Conservation (phyloP, 2,888 invertebrate species). For the Aphidius colemani region DNA sequence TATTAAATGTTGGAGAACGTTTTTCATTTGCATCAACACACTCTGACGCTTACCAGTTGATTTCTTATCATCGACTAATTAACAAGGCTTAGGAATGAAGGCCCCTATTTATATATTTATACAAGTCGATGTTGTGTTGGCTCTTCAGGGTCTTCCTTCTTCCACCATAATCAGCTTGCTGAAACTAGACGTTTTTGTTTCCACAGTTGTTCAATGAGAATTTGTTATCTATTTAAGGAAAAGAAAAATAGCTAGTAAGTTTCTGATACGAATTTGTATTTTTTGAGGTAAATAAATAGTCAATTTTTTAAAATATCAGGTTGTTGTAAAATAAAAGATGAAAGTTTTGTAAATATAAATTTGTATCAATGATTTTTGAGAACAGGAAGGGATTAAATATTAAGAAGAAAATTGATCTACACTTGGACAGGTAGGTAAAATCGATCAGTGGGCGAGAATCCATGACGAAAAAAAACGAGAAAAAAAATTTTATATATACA, state of each 20-base stretch:
- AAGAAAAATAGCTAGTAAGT: too few relatives aligned
- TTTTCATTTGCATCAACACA: constrained; percentile 9
- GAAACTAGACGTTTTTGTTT: constrained; percentile 34
- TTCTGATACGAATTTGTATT: too few relatives aligned
- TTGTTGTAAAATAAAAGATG: too few relatives aligned
- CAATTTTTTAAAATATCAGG: too few relatives aligned
- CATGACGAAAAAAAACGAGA: constrained; percentile 2
- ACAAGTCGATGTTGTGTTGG: background rate
- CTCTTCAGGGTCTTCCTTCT: background rate
- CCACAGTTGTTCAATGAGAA: constrained; percentile 29
- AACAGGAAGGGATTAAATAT: too few relatives aligned
- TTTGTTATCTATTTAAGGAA: constrained; percentile 18
- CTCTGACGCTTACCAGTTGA: constrained; percentile 40
- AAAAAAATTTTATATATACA: background rate
- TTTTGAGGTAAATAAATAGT: too few relatives aligned
- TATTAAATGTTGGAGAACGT: background rate
- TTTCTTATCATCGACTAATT: constrained; percentile 55
- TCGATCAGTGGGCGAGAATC: too few relatives aligned
- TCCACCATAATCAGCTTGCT: constrained; percentile 17
- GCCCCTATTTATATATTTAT: constrained; percentile 39
- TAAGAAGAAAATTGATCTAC: too few relatives aligned
- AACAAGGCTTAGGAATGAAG: constrained; percentile 54
- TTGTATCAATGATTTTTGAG: too few relatives aligned
- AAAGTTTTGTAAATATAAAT: too few relatives aligned
- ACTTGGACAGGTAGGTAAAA: too few relatives aligned